A percentile compares a stretch with the other conserved stretches of the same genome.
These are phyloP conservation scores for Centropyge bicolor DNA, from an alignment of 2,797 vertebrate species.

Conservation along the genomic window DNA sequence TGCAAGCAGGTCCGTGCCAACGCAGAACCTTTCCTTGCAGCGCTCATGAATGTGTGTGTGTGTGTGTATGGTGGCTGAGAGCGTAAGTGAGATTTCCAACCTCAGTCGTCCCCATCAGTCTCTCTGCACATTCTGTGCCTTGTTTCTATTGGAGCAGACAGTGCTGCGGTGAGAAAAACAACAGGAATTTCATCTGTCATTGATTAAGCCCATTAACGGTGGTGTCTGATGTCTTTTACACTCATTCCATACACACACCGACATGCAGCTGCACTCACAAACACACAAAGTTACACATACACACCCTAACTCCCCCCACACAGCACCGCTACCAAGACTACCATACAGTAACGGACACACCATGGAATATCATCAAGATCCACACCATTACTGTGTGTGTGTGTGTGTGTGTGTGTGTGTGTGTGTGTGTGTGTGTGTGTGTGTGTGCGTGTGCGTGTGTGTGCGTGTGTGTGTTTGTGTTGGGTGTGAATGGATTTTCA, in stretches of 20 bases:
- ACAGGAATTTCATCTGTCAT: conserved; percentile 86
- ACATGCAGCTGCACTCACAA: conserved; percentile 80
- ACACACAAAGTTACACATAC: conserved; percentile 59
- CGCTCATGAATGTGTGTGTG: conserved; percentile 27
- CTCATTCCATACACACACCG: conserved; percentile 80
- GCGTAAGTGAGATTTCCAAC: conserved; percentile 81
- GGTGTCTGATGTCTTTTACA: conserved; percentile 86
- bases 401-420: conserved; percentile 23
- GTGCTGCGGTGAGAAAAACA: conserved; percentile 83
- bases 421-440: conserved; percentile 24
- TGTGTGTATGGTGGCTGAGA: conserved; percentile 67
- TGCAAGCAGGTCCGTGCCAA: conserved; percentile 60
- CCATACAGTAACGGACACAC: conserved; percentile 76
- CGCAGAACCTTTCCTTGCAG: conserved; percentile 44
- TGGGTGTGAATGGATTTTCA: conserved; percentile 87
- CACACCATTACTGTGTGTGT: conserved; percentile 62
- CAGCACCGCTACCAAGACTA: conserved; percentile 76
- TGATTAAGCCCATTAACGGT: conserved; percentile 85
- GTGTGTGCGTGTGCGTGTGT: conserved; percentile 36
- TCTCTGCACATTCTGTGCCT: conserved; percentile 78
- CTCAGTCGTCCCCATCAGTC: conserved; percentile 78
- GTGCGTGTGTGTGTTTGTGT: conserved; percentile 76
- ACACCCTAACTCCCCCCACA: conserved; percentile 61
- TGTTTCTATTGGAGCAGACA: conserved; percentile 84
- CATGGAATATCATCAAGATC: conserved; percentile 83